Conservation (phyloP, 2,888 invertebrate species). For the Chaetogeoica ovagalla region DNA sequence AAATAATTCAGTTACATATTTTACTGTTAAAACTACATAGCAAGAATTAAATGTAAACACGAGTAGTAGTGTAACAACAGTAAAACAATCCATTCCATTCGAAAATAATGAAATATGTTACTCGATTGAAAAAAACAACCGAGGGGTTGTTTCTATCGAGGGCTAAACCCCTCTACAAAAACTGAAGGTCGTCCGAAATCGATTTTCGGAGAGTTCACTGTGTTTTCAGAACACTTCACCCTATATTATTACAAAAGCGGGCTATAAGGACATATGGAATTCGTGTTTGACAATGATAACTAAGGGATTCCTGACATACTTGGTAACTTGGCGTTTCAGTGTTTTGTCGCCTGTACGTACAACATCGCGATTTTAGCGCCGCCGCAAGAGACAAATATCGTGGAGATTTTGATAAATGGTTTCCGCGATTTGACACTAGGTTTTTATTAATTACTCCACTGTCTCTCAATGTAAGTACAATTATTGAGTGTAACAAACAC, state of each 20-base stretch:
- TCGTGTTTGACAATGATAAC: constrained; percentile 21
- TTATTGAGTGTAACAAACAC: not conserved
- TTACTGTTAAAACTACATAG: no score
- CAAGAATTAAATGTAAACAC: not conserved
- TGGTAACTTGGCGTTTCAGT: not conserved
- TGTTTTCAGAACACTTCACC: constrained; percentile 40
- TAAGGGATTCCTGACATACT: constrained; percentile 7
- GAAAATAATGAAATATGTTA: constrained; percentile 1
- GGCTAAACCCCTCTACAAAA: constrained; percentile 11
- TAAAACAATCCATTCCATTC: not conserved
- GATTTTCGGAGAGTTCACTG: constrained; percentile 51
- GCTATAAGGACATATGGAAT: constrained; percentile 17
- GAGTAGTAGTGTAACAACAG: not conserved
- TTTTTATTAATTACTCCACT: not conserved
- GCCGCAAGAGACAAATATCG: not conserved
- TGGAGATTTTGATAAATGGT: constrained; percentile 10
- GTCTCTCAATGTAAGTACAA: not conserved
- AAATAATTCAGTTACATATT: no score
- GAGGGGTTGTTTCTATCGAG: not conserved
- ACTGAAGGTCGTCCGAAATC: constrained; percentile 40
- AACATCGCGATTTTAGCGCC: not conserved
- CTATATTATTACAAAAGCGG: constrained; percentile 9
- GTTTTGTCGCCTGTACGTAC: constrained; percentile 9
- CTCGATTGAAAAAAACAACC: not conserved
- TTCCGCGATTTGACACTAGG: not conserved